Base-by-base conservation (phyloP, 2,797 vertebrate species). In the Echiichthys vipera region DNA sequence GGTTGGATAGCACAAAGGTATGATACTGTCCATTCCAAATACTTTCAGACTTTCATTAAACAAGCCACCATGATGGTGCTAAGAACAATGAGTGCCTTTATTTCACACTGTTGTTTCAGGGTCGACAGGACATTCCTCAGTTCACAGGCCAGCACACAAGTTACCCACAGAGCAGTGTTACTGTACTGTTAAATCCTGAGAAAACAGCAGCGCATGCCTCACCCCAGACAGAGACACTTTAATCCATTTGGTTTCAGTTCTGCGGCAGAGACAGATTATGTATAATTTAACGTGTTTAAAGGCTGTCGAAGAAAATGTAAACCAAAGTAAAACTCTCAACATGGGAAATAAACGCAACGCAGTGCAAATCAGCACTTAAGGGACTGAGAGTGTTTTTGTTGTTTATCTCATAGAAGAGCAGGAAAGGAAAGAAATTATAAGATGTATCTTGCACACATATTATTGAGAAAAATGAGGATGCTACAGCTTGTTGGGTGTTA, bases 71-170 rank as follows among this genome's bases (percentile, higher is more conserved):
- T 37, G 77, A 77, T 65, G 78, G 47, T 78, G 64, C 66, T 5
- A n/a, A 55, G 90, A 93, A 94, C 91, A 93, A 93, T 83, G 83
- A 43, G 47, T 32, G 90, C 79, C 89, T 92, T 93, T 88, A 84
- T 91, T 77, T 84, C 74, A 43, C 83, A 43, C 82, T 70, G 77
- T 73, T 88, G 85, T 87, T 83, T 89, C 89, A 92, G 71, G 88
- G 90, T 93, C 91, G 89, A 64, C 46, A 54, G 83, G 87, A 92
- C 85, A 90, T 93, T 93, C 91, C 88, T 80, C 75, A 87, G 77
- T 81, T 85, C 85, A 86, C 85, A 84, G 81, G 63, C 65, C 75
- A 39, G 77, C 69, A 78, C 85, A 89, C 69, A 72, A 65, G 71
- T 65, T 65, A 73, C 74, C 73, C 71, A 74, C 79, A 84, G 69